Conservation (phyloP, 2,888 invertebrate species). For the Branchipolynoe longqiensis region DNA sequence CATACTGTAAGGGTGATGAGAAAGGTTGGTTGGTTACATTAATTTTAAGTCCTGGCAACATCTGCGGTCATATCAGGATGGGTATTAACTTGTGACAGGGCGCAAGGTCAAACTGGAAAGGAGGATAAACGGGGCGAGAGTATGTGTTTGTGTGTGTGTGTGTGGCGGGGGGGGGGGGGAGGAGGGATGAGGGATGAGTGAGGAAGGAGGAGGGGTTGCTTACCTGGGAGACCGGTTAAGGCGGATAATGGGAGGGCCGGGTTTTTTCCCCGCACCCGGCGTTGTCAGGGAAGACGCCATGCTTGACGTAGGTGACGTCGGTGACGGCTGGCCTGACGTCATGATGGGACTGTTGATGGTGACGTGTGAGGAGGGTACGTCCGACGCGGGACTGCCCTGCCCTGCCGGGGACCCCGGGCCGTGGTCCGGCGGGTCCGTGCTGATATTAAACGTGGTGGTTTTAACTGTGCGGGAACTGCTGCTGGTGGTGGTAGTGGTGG, state of each 20-base stretch:
- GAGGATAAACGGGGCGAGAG: no score
- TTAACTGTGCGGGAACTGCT: neutral
- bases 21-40: no score
- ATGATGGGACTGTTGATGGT: neutral
- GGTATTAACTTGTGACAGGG: no score
- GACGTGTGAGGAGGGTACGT: conserved; percentile 21
- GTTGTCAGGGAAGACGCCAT: conserved; percentile 24
- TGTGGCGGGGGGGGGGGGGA: no score
- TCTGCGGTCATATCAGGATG: no score
- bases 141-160: no score
- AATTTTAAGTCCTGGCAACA: no score
- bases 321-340: conserved; percentile 27
- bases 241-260: conserved; percentile 53
- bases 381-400: no score
- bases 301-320: conserved; percentile 49
- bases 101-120: no score
- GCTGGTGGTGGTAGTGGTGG: neutral
- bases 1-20: no score
- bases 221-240: conserved; percentile 55
- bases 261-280: conserved; percentile 20
- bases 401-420: neutral
- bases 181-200: no score
- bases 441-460: neutral
- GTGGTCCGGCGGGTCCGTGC: neutral
- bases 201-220: neutral